Evolutionary conservation across 37 sponge, comb jelly and placozoan genomes (phyloP), one percentile per base, ranked within the genome.

Genomic region (Cliona cf. orientalis): DNA sequence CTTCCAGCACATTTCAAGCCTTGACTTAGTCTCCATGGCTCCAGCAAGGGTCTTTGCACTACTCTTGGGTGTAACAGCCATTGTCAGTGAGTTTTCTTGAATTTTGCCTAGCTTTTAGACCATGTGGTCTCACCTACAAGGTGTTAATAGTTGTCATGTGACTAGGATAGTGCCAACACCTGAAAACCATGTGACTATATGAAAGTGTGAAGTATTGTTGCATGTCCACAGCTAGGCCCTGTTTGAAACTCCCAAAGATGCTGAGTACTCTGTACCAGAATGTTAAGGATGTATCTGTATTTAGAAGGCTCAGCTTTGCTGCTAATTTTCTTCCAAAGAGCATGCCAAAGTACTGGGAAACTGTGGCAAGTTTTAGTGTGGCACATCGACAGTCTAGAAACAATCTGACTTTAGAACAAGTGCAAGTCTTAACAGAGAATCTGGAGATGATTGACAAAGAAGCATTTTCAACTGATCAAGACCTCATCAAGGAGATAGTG

Each of bases 221-320:
- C 7, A 33, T 38, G 36, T 33, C 36, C 53, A 49, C 14, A 19
- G 14, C 14, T 14, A 19, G 14, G 9, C 9, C 14, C 53, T 14
- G 14, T 19, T 9, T 19, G 14, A 49, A 49, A 49, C 14, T 49
- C 14, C 14, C 53, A 19, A 49, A 9, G 14, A 49, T 49, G 53
- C 14, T 49, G 14, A 19, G 14, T 49, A 9, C 14, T 9, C 53
- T 49, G 14, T 9, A 9, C 14, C 14, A 49, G 53, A 49, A 14
- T 19, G 14, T 49, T 19, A 49, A 70, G 43, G 81, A 80, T 69
- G 81, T 70, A 2, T 56, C 81, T 11, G 71, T 70, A 9, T 32
- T 80, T 1, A 53, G 61, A n/a, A 80, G 81, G 43, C 3, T 80
- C 2, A 7, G 28, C 1, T 80, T 69, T 80, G 81, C 81, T 38